Evolutionary conservation across 2,888 invertebrate genomes (phyloP).

Genomic region (Aricia artaxerxes): DNA sequence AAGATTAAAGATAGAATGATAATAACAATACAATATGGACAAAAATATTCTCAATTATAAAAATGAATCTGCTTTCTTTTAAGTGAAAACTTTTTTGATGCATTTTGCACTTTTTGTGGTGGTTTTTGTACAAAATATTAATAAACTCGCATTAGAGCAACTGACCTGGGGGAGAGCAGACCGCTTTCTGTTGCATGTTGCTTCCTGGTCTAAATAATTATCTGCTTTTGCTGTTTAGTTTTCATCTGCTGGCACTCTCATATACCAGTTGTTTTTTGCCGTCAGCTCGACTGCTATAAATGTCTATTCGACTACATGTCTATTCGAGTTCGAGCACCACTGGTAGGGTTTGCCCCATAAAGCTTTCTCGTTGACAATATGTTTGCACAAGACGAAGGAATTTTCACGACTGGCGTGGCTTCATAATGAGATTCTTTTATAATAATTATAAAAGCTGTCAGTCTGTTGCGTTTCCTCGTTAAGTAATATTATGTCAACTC

Average conservation of each 20-base stretch:
- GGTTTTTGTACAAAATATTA: too few relatives aligned
- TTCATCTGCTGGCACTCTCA: neutral
- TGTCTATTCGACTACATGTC: neutral
- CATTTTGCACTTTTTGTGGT: too few relatives aligned
- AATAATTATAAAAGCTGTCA: neutral
- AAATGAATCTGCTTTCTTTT: too few relatives aligned
- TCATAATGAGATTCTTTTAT: neutral
- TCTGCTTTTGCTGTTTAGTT: neutral
- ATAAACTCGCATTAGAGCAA: too few relatives aligned
- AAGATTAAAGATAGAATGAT: too few relatives aligned
- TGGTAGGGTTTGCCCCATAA: neutral
- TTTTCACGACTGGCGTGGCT: neutral
- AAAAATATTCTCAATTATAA: too few relatives aligned
- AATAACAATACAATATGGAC: too few relatives aligned
- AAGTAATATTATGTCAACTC: too few relatives aligned
- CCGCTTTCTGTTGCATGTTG: too few relatives aligned
- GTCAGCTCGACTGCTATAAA: too few relatives aligned
- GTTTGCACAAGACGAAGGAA: constrained; percentile 9
- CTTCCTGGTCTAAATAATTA: neutral
- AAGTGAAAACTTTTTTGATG: too few relatives aligned
- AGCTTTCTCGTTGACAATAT: neutral
- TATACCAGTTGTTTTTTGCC: neutral
- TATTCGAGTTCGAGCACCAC: neutral
- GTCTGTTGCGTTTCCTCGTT: neutral
- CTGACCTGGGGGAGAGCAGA: too few relatives aligned